A percentile compares a stretch with the other conserved stretches of the same genome.
These are phyloP conservation scores for Microcebus lehilahytsara DNA, from an alignment of 2,113 vertebrate genomes.

Conservation along the genomic window DNA sequence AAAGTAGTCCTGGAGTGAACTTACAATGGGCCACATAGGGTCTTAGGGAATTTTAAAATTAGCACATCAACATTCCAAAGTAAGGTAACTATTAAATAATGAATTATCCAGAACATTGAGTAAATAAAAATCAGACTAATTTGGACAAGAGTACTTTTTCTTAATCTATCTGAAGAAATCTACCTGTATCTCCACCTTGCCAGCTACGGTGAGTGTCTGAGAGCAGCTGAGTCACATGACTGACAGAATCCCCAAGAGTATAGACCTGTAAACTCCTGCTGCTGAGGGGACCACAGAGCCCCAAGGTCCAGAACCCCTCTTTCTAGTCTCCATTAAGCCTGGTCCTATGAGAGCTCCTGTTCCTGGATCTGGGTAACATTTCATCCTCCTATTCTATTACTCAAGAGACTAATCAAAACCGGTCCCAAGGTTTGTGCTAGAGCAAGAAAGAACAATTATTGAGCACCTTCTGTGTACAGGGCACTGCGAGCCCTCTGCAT, in stretches of 20 bases:
- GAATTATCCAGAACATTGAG: neutral
- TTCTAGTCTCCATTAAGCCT: neutral
- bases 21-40: neutral
- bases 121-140: neutral
- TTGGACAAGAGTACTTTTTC: neutral
- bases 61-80: neutral
- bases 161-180: neutral
- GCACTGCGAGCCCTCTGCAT: neutral
- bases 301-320: neutral
- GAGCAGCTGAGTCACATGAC: neutral
- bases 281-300: neutral
- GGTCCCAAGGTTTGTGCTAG: neutral
- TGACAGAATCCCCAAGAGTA: fast-evolving
- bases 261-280: neutral
- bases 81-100: neutral
- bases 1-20: neutral
- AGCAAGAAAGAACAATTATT: neutral
- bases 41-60: neutral
- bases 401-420: neutral
- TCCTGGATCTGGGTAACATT: neutral
- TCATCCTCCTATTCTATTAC: neutral
- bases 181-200: neutral
- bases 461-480: fast-evolving
- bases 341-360: neutral
- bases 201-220: neutral